Conservation (phyloP, 2,888 invertebrate species). For the Bombylius discolor region DNA sequence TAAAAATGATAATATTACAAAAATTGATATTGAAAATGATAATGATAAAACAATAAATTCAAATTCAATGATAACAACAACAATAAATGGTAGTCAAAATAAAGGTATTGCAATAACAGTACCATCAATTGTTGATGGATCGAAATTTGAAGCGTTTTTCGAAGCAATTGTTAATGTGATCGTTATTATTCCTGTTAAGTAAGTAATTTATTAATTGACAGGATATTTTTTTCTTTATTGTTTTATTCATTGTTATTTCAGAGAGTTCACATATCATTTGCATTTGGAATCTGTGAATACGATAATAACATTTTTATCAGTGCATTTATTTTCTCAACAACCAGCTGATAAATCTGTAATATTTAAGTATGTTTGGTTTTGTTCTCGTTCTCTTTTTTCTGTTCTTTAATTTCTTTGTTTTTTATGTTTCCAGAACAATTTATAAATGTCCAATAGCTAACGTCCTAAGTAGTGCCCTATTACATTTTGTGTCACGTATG, state of each 20-base stretch:
- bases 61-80: not conserved
- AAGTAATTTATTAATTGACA: constrained; percentile 6
- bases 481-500: constrained; percentile 58
- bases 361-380: constrained; percentile 19
- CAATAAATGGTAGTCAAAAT: not conserved
- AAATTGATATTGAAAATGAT: constrained; percentile 1
- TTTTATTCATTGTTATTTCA: constrained; percentile 28
- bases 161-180: constrained; percentile 35
- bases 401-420: not conserved
- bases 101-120: not conserved
- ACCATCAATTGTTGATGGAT: constrained; percentile 29
- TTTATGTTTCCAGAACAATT: constrained; percentile 23
- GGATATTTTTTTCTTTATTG: not conserved
- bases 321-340: constrained; percentile 68
- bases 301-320: constrained; percentile 73
- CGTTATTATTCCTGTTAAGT: constrained; percentile 36
- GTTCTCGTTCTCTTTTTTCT: not conserved
- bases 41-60: not conserved
- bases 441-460: constrained; percentile 35
- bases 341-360: constrained; percentile 56
- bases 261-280: constrained; percentile 70
- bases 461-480: constrained; percentile 59
- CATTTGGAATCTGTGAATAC: constrained; percentile 83
- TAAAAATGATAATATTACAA: not conserved
- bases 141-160: constrained; percentile 34